phyloP scores from a whole-genome alignment of 1,140 invertebrate species.

The Chymomyza costata region DNA sequence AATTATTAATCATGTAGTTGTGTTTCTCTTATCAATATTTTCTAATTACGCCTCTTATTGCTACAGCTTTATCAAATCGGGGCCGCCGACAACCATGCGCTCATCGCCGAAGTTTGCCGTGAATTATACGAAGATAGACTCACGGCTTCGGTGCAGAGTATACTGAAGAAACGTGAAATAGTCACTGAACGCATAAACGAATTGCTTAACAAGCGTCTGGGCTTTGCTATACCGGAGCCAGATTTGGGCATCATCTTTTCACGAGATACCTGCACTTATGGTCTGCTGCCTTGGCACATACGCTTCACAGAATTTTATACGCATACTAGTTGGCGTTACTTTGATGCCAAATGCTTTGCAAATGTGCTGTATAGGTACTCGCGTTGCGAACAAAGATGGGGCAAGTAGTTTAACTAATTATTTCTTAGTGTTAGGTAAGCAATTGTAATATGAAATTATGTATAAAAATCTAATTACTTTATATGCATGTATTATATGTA shows the following conservation, averaged over 20 bases:
- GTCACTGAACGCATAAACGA: conserved; percentile 41
- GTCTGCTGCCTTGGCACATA: conserved; percentile 65
- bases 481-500: too few species aligned
- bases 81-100: conserved; percentile 46
- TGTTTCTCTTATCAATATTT: conserved; percentile 33
- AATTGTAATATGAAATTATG: conserved; percentile 29
- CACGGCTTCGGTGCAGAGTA: conserved; percentile 32
- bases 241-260: conserved; percentile 63
- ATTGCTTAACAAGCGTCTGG: conserved; percentile 40
- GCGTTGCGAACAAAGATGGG: conserved; percentile 71
- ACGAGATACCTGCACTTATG: conserved; percentile 53
- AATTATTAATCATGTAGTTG: conserved; percentile 8
- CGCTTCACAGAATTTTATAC: conserved; percentile 70
- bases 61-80: conserved; percentile 53
- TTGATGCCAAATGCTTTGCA: conserved; percentile 49
- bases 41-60: background rate
- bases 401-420: conserved; percentile 57
- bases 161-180: conserved; percentile 45
- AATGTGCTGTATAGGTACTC: conserved; percentile 62
- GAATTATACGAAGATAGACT: conserved; percentile 45
- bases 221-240: conserved; percentile 43
- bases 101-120: conserved; percentile 63
- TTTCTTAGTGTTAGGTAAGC: background rate
- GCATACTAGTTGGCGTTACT: conserved; percentile 46
- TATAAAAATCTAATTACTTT: conserved; percentile 31